These are phyloP conservation scores for Ictalurus furcatus DNA, from an alignment of 2,113 vertebrate genomes.

Conservation along the genomic window DNA sequence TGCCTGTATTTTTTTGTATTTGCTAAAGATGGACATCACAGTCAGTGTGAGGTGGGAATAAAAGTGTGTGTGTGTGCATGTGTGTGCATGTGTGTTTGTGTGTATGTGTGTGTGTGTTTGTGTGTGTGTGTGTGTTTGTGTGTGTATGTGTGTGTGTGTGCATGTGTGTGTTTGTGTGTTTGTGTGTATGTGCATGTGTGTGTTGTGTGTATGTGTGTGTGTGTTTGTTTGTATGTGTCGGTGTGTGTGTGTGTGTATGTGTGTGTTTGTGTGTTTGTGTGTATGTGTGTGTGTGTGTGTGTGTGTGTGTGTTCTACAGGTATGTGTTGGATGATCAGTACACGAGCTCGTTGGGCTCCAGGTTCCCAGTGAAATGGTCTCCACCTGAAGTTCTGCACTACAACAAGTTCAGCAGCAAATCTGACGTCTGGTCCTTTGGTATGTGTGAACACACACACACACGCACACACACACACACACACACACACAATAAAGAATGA, in stretches of 20 bases:
- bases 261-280: neutral
- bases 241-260: neutral
- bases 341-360: constrained; percentile 82
- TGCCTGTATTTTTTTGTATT: neutral
- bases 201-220: neutral
- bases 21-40: neutral
- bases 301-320: constrained; percentile 58
- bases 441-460: constrained; percentile 1
- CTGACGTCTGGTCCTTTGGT: constrained; percentile 92
- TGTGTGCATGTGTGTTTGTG: neutral
- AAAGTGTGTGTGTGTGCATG: neutral
- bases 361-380: constrained; percentile 90
- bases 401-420: constrained; percentile 88
- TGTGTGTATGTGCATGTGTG: constrained; percentile 68
- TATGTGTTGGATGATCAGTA: constrained; percentile 88
- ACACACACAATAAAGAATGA: neutral
- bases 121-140: neutral
- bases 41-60: neutral
- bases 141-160: neutral
- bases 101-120: neutral
- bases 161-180: neutral
- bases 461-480: neutral
- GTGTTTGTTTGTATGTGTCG: neutral
- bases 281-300: neutral
- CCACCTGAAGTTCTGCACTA: constrained; percentile 88